Evolutionary conservation across 2,797 vertebrate species (phyloP).

Genomic region (Pelodytes ibericus): DNA sequence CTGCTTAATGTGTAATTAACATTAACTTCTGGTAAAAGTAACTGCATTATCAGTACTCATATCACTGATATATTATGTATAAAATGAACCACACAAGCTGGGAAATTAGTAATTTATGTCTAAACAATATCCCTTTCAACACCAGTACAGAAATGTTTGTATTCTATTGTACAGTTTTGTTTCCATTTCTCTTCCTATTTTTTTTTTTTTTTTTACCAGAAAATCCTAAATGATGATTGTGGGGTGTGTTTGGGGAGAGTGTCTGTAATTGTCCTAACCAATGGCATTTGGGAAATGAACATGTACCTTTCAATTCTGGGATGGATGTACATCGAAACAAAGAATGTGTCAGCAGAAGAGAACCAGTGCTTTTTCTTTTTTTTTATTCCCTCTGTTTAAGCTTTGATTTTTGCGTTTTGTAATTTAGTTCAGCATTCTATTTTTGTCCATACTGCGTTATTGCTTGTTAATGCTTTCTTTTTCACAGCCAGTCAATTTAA

Average conservation of each 20-base stretch:
- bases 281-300: too few relatives aligned
- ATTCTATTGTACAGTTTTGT: too few relatives aligned
- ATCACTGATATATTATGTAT: not conserved
- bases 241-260: too few relatives aligned
- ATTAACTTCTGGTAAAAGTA: not conserved
- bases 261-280: too few relatives aligned
- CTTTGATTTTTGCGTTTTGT: conserved; percentile 21
- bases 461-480: conserved; percentile 20
- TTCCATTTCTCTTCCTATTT: too few relatives aligned
- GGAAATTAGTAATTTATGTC: not conserved
- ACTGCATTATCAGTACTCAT: conserved; percentile 1
- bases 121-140: not conserved
- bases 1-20: not conserved
- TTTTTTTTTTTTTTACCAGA: too few relatives aligned
- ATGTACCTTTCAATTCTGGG: too few relatives aligned
- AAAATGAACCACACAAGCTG: not conserved
- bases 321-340: too few relatives aligned
- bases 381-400: too few relatives aligned
- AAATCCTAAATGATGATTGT: too few relatives aligned
- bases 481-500: conserved; percentile 35
- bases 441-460: conserved; percentile 13
- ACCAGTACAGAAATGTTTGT: too few relatives aligned
- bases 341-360: too few relatives aligned
- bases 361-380: not conserved
- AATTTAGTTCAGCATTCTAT: conserved; percentile 2